Evolutionary conservation across 2,113 vertebrate species (phyloP).

Genomic region (Lipophrys pholis): DNA sequence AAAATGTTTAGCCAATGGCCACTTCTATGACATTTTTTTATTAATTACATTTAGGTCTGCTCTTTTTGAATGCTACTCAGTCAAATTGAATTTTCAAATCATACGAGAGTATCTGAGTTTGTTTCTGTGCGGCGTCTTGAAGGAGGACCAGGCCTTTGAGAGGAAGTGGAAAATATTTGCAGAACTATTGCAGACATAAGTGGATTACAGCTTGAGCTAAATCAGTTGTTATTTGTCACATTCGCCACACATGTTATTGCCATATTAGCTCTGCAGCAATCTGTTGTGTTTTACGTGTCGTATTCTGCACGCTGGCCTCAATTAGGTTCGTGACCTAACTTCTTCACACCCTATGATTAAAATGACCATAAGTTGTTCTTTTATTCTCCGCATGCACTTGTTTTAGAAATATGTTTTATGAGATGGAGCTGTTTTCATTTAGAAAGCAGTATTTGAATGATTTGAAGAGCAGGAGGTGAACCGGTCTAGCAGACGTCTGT

Average conservation of each 20-base stretch:
- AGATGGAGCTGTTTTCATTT: background rate
- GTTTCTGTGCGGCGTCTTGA: background rate
- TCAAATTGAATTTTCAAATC: no score
- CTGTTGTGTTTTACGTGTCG: slow-evolving; percentile 16
- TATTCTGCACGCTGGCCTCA: slow-evolving; percentile 28
- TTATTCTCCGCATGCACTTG: slow-evolving; percentile 15
- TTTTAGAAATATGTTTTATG: slow-evolving; percentile 35
- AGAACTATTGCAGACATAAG: slow-evolving; percentile 52
- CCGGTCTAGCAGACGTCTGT: slow-evolving; percentile 31
- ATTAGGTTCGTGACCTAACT: slow-evolving; percentile 32
- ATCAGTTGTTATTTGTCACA: slow-evolving; percentile 44
- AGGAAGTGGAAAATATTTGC: slow-evolving; percentile 63
- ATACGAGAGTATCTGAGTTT: background rate
- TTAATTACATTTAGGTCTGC: no score
- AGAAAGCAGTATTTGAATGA: background rate
- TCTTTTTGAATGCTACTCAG: no score
- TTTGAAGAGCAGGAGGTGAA: slow-evolving; percentile 30
- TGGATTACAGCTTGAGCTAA: slow-evolving; percentile 41
- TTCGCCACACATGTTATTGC: slow-evolving; percentile 29
- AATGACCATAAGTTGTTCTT: slow-evolving; percentile 11
- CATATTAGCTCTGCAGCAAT: slow-evolving; percentile 10
- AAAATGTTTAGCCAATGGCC: no score
- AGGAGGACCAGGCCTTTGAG: slow-evolving; percentile 16
- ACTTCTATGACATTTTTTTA: no score
- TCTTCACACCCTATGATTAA: slow-evolving; percentile 21